Evolutionary conservation across 2,797 vertebrate genomes (phyloP), one percentile per base, ranked within the genome.

Genomic region (Eidolon dupreanum): DNA sequence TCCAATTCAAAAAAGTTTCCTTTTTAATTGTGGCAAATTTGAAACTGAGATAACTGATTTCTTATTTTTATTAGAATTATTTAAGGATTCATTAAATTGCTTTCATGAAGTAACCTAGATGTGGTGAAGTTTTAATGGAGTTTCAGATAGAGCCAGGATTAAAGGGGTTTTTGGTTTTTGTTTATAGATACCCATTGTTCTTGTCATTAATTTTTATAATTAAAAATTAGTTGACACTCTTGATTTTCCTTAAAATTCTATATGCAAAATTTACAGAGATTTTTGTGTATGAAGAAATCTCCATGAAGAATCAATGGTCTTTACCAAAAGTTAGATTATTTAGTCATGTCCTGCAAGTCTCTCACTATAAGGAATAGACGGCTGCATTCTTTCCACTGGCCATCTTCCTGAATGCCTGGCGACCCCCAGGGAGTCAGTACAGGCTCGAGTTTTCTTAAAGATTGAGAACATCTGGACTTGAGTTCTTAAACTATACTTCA

Each of bases 41-140:
- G 53, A 94, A 38, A 82, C n/a, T 22, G 13, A 92, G 68, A 41
- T 75, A 66, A 95, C 82, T 13, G 20, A 59, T 89, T 93, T 90
- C 66, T 96, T 96, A 75, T 66, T 94, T 96, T 96, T 95, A 90
- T 93, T 95, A 94, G 90, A 96, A 89, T 95, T 88, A 59, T 86
- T 43, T 43, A 88, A 66, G 71, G 26, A 92, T 57, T 90, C 33
- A 81, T 90, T 92, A 94, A 86, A 83, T 75, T 92, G 28, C 82
- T 94, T 90, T 97, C 41, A 74, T 79, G 38, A 68, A 36, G 59
- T 87, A 92, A 89, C 31, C 82, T 81, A 73, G 68, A 84, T 28
- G 86, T 95, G 77, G 61, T 74, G 15, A 88, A 5, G 7, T 93
- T 70, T 89, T 88, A 90, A 55, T 85, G 84, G 31, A 84, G 11